Evolutionary conservation across 37 sponge, comb jelly and placozoan species (phyloP).

Genomic region (Dysidea cf. avara): DNA sequence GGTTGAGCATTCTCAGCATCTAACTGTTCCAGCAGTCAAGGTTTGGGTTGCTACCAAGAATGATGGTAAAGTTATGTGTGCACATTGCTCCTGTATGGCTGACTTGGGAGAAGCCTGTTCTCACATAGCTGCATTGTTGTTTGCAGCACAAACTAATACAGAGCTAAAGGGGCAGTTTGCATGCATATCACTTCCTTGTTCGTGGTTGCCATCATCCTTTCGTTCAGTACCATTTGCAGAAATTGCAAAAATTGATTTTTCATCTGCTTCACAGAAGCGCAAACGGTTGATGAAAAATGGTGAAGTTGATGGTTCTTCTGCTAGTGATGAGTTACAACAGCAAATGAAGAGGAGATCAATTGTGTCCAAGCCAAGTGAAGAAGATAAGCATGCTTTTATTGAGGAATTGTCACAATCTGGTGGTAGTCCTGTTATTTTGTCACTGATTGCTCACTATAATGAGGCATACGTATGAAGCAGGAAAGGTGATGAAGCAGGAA

Average conservation of each 20-base stretch:
- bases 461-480: too few relatives aligned
- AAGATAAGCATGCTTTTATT: too few relatives aligned
- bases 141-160: slow-evolving; percentile 36
- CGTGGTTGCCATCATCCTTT: slow-evolving; percentile 46
- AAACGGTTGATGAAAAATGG: slow-evolving; percentile 6
- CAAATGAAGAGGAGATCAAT: too few relatives aligned
- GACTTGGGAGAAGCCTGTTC: slow-evolving; percentile 63
- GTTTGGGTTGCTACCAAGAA: slow-evolving; percentile 10
- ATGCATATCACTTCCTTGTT: slow-evolving; percentile 59
- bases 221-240: slow-evolving; percentile 33
- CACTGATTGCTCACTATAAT: too few relatives aligned
- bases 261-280: slow-evolving; percentile 33
- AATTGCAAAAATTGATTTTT: slow-evolving; percentile 53
- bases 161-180: slow-evolving; percentile 6
- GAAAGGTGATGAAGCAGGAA: too few relatives aligned
- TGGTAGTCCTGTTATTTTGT: too few relatives aligned
- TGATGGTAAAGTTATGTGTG: slow-evolving; percentile 49
- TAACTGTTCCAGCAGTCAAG: too few relatives aligned
- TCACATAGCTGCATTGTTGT: slow-evolving; percentile 57
- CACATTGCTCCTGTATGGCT: slow-evolving; percentile 67
- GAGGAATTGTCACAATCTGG: too few relatives aligned
- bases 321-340: too few relatives aligned
- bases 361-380: too few relatives aligned
- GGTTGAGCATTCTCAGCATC: too few relatives aligned
- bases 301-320: too few relatives aligned